A percentile compares a stretch with the other conserved stretches of the same genome.
phyloP scores from a whole-genome alignment of 2,113 vertebrate genomes.

The Camelus bactrianus region DNA sequence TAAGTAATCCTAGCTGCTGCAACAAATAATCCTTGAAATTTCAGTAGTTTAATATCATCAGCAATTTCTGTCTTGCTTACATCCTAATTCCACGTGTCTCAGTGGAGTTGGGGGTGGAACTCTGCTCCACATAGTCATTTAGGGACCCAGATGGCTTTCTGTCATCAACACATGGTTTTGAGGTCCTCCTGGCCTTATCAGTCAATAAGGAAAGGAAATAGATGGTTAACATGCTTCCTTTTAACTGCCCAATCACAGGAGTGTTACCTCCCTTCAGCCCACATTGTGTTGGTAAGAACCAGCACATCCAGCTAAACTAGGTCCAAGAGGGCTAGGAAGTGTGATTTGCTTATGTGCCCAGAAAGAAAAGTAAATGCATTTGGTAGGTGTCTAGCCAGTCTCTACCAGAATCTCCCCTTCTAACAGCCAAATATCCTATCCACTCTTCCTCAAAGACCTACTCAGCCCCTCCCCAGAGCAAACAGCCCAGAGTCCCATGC shows the following conservation, averaged over 20 bases:
- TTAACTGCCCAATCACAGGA: not conserved
- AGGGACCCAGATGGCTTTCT: not conserved
- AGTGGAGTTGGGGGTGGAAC: not conserved
- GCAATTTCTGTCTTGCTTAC: not conserved
- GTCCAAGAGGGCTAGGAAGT: not conserved
- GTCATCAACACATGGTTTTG: not conserved
- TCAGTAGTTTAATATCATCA: not conserved
- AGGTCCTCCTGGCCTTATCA: not conserved
- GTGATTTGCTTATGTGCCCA: not conserved
- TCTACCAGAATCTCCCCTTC: not conserved
- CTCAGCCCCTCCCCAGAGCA: not conserved
- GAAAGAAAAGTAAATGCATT: not conserved
- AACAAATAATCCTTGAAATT: slow-evolving; percentile 12
- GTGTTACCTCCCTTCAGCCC: not conserved
- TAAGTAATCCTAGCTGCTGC: not conserved
- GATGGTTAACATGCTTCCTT: not conserved
- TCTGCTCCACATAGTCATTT: not conserved
- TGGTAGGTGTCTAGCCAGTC: not conserved
- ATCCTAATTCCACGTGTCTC: not conserved
- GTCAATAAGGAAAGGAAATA: not conserved
- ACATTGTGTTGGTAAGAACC: not conserved
- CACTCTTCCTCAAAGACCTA: not conserved
- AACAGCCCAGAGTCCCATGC: not conserved
- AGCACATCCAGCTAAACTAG: not conserved
- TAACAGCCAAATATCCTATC: not conserved